A percentile compares a stretch with the other conserved stretches of the same genome.
phyloP scores from a whole-genome alignment of 2,113 vertebrate genomes.

The Brachyistius frenatus region DNA sequence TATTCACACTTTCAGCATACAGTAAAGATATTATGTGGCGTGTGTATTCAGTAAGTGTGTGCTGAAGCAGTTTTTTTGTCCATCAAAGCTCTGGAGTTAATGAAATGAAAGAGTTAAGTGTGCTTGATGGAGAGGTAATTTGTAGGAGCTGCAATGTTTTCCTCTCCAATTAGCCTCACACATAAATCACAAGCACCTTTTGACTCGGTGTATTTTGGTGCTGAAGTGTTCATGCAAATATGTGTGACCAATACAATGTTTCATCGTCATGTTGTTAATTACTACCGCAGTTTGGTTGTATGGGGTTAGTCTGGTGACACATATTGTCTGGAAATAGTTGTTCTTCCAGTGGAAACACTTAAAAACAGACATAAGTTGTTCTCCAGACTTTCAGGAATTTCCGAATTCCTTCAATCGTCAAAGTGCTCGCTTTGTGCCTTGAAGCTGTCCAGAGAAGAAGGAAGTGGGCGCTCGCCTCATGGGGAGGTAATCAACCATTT shows the following conservation, averaged over 20 bases:
- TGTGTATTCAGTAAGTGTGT: conserved; percentile 21
- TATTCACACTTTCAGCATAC: conserved; percentile 40
- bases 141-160: conserved; percentile 41
- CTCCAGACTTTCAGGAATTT: conserved; percentile 62
- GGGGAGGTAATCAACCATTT: conserved; percentile 40
- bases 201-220: not conserved
- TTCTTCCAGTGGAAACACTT: conserved; percentile 5
- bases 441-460: conserved; percentile 36
- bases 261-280: not conserved
- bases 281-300: not conserved
- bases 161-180: conserved; percentile 24
- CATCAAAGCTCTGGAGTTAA: conserved; percentile 31
- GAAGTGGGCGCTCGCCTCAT: conserved; percentile 38
- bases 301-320: not conserved
- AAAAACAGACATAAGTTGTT: conserved; percentile 34
- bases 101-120: conserved; percentile 23
- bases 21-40: conserved; percentile 36
- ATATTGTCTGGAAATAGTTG: conserved; percentile 4
- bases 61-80: conserved; percentile 28
- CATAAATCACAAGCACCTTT: conserved; percentile 28
- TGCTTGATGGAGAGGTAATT: conserved; percentile 40
- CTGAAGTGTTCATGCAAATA: no score
- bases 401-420: conserved; percentile 53
- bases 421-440: conserved; percentile 26
- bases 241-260: not conserved